phyloP scores from a whole-genome alignment of 2,797 vertebrate genomes.

The Sebastes kiyomatsui region DNA sequence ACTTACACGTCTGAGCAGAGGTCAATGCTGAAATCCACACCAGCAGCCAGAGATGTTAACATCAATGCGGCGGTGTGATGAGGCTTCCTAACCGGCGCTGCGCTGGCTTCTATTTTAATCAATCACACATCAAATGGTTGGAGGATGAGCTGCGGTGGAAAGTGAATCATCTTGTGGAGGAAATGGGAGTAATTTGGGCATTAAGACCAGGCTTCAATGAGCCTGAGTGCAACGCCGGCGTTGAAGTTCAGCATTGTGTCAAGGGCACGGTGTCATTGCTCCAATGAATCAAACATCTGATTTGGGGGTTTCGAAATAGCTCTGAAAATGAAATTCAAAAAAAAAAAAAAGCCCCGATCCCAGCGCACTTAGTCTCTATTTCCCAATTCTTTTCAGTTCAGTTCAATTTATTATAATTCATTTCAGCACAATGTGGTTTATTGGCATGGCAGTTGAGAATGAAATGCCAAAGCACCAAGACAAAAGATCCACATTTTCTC shows the following conservation, averaged over 20 bases:
- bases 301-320: conserved; percentile 18
- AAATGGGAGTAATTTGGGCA: conserved; percentile 53
- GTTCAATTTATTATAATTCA: conserved; percentile 66
- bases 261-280: conserved; percentile 53
- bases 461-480: conserved; percentile 68
- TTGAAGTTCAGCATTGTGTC: conserved; percentile 50
- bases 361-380: conserved; percentile 37
- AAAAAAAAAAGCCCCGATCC: conserved; percentile 3
- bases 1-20: conserved; percentile 70
- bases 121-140: conserved; percentile 63
- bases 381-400: conserved; percentile 59
- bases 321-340: conserved; percentile 41
- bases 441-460: conserved; percentile 58
- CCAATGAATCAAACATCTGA: conserved; percentile 40
- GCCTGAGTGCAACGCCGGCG: not conserved
- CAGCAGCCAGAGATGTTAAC: conserved; percentile 59
- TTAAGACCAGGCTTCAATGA: conserved; percentile 27
- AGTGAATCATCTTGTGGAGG: conserved; percentile 60
- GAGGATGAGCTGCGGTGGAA: conserved; percentile 47
- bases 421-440: conserved; percentile 57
- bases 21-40: conserved; percentile 76
- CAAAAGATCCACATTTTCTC: conserved; percentile 69
- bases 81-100: conserved; percentile 23
- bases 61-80: conserved; percentile 42
- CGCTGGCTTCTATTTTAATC: conserved; percentile 60